A percentile compares a stretch with the other conserved stretches of the same genome.
Evolutionary conservation across 2,888 invertebrate species (phyloP).

Genomic region (Rosalia funebris): DNA sequence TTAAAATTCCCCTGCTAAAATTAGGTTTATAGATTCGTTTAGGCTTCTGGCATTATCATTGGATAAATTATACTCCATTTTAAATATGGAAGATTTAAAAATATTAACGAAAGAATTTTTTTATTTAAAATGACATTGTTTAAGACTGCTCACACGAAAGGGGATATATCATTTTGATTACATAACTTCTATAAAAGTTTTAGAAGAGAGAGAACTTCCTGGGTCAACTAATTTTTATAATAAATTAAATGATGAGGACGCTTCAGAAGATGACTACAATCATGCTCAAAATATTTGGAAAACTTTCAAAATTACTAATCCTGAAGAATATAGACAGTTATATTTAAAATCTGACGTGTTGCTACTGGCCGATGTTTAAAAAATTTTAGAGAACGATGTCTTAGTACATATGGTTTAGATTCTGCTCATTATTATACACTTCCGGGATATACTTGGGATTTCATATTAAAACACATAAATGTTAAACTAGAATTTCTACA

Average conservation of each 20-base stretch:
- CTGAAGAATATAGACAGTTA: constrained; percentile 50
- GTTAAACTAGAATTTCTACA: constrained; percentile 24
- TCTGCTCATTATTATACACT: constrained; percentile 53
- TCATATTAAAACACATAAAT: constrained; percentile 8
- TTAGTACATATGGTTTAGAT: constrained; percentile 22
- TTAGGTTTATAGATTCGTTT: neutral
- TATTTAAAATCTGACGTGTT: constrained; percentile 35
- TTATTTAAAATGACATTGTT: neutral
- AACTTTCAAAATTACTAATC: constrained; percentile 35
- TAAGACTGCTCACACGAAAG: constrained; percentile 34
- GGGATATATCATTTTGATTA: constrained; percentile 55
- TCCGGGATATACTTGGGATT: constrained; percentile 17
- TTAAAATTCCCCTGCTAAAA: neutral
- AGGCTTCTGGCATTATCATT: neutral
- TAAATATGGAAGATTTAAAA: neutral
- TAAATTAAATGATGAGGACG: constrained; percentile 30
- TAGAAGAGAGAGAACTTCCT: neutral
- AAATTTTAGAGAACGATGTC: constrained; percentile 6
- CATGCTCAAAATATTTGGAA: constrained; percentile 51
- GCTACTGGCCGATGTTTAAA: constrained; percentile 9
- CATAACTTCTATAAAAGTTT: constrained; percentile 15
- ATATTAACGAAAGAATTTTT: neutral
- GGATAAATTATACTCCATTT: neutral
- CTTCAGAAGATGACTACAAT: constrained; percentile 44
- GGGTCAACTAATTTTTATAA: constrained; percentile 3